A percentile compares a stretch with the other conserved stretches of the same genome.
phyloP scores from a whole-genome alignment of 1,140 invertebrate species.

The Zaprionus kolodkinae region DNA sequence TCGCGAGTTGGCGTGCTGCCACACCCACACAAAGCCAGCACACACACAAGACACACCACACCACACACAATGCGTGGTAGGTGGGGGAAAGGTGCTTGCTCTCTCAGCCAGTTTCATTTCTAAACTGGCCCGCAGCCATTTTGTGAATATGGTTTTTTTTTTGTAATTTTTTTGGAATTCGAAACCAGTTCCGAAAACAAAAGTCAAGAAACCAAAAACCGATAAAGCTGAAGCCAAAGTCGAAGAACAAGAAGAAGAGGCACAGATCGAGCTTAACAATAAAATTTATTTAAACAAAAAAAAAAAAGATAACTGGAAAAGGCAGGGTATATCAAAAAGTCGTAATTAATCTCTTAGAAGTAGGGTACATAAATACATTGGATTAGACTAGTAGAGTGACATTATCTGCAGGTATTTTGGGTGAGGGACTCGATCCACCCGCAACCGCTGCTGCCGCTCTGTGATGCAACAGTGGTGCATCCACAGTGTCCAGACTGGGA shows the following conservation, averaged over 20 bases:
- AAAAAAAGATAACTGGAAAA: slow-evolving; percentile 39
- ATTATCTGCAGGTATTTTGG: slow-evolving; percentile 31
- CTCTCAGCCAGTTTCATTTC: slow-evolving; percentile 35
- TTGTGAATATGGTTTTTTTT: slow-evolving; percentile 28
- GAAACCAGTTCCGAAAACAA: slow-evolving; percentile 27
- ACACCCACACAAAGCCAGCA: slow-evolving; percentile 26
- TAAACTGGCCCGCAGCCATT: slow-evolving; percentile 37
- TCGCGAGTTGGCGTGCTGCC: slow-evolving; percentile 22
- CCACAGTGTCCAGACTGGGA: slow-evolving; percentile 53
- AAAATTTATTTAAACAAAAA: slow-evolving; percentile 62
- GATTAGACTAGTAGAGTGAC: slow-evolving; percentile 41
- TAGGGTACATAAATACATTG: slow-evolving; percentile 46
- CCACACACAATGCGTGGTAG: not conserved
- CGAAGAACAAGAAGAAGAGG: slow-evolving; percentile 2
- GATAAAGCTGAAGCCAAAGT: not conserved
- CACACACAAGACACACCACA: too few relatives aligned
- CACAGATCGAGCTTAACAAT: slow-evolving; percentile 47
- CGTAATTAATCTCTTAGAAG: slow-evolving; percentile 48
- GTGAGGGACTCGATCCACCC: not conserved
- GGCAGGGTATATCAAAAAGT: slow-evolving; percentile 25
- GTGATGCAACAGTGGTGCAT: slow-evolving; percentile 63
- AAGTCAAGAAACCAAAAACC: slow-evolving; percentile 13
- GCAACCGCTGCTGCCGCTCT: slow-evolving; percentile 19
- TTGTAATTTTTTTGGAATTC: slow-evolving; percentile 19
- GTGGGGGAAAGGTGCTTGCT: slow-evolving; percentile 2